Base-by-base conservation (phyloP, 2,888 invertebrate genomes). In the Glyphotaelius pellucidus region DNA sequence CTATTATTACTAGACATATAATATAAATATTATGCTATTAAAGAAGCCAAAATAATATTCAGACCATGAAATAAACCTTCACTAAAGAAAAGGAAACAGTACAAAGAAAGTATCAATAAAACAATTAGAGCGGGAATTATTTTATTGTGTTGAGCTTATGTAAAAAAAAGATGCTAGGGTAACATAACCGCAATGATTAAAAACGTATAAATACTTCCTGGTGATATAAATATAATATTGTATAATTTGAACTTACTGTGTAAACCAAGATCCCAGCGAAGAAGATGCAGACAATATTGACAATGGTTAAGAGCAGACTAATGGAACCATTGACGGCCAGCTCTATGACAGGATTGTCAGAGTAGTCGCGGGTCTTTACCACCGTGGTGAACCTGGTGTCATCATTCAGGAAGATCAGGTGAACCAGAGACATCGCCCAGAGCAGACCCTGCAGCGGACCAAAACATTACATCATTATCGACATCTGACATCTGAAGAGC, bases 261-360 rank as follows among this genome's bases (percentile, higher is more conserved):
- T 98, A 96, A 79, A 98, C 97, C n/a, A 97, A 94, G 47, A 98
- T 96, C 35, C 97, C 98, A 94, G 97, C 96, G 0, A 97, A 93
- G 94, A 97, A 97, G 93, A 98, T 97, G 94, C 97, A 97, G 84
- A 97, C 94, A 91, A 98, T 97, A 94, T 98, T 98, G 85, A 98
- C 96, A 2, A 98, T 95, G 0, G 98, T 98, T 25, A 98, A 95
- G 89, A 97, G 96, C 91, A 98, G 96, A 91, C 98, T 98, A 30
- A 98, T 96, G 0, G 96, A 95, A 1, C 98, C 98, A 47, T 98
- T 95, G 12, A 97, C 94, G 0, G 97, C 96, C 86, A 97, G 95
- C 94, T 98, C 98, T 0, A 95, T 94, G 0, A 97, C 96, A 93
- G 96, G 96, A 94, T 97, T 95, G 79, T 96, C 95, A n/a, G 96